Percentiles rank a stretch among this genome's conserved stretches.
Evolutionary conservation across 2,797 vertebrate genomes (phyloP).

Genomic region (Acanthornis magna): DNA sequence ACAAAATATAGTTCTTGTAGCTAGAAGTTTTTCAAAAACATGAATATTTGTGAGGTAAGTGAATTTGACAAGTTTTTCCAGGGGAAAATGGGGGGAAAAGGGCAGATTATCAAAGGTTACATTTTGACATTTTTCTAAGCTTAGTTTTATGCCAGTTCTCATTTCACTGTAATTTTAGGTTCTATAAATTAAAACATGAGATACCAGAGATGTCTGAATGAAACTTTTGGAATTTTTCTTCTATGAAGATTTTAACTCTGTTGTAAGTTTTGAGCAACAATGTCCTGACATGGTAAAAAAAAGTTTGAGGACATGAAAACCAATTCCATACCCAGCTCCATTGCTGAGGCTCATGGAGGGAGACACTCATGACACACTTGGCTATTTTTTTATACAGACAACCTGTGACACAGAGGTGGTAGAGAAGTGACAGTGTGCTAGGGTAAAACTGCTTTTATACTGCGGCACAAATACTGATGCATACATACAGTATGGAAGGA

Average conservation of each 20-base stretch:
- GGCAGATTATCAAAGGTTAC: background rate
- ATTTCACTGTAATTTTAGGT: background rate
- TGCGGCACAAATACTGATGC: background rate
- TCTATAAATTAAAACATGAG: background rate
- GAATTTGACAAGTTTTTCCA: background rate
- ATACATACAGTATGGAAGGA: background rate
- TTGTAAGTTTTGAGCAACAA: background rate
- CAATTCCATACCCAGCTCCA: accelerated
- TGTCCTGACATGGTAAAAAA: background rate
- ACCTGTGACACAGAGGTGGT: background rate
- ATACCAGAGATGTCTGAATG: background rate
- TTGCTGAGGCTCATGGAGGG: background rate
- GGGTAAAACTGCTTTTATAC: background rate
- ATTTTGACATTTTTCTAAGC: background rate
- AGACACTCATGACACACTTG: background rate
- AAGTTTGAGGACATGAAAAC: background rate
- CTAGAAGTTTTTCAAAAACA: background rate
- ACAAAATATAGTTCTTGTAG: background rate
- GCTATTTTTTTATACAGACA: background rate
- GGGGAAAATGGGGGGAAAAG: background rate
- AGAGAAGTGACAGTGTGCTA: background rate
- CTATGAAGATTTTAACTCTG: background rate
- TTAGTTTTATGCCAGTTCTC: background rate
- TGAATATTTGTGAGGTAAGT: background rate
- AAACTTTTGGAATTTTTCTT: background rate